A percentile compares a stretch with the other conserved stretches of the same genome.
Evolutionary conservation across 2,888 invertebrate species (phyloP).

Genomic region (Horisme vitalbata): DNA sequence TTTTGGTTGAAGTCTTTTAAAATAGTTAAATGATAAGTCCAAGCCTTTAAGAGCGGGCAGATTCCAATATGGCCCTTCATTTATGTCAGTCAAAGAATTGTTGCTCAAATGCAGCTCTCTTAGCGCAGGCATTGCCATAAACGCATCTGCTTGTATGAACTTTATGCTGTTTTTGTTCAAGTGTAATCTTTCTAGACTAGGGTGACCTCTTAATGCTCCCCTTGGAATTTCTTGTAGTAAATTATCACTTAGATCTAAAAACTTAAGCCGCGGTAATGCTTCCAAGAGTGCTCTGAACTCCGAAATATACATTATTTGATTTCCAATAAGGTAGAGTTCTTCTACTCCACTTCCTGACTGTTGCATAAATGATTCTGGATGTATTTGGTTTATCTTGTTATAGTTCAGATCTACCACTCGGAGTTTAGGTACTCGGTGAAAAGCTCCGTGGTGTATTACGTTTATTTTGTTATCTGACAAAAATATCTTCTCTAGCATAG

Average conservation of each 20-base stretch:
- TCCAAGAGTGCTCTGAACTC: constrained; percentile 89
- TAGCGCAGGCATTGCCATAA: constrained; percentile 92
- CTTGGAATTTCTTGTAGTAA: constrained; percentile 89
- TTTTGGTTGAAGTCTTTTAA: constrained; percentile 87
- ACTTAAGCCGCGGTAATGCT: constrained; percentile 89
- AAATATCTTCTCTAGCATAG: constrained; percentile 85
- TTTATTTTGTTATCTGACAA: constrained; percentile 89
- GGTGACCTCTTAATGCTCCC: constrained; percentile 90
- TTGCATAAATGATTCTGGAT: constrained; percentile 91
- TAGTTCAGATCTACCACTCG: constrained; percentile 89
- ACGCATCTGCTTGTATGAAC: constrained; percentile 89
- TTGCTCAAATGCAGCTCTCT: constrained; percentile 91
- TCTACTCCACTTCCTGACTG: constrained; percentile 89
- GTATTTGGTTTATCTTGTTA: constrained; percentile 89
- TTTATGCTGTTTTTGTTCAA: constrained; percentile 90
- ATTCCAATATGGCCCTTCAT: constrained; percentile 92
- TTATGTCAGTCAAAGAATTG: constrained; percentile 89
- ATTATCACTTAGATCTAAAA: constrained; percentile 91
- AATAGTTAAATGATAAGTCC: constrained; percentile 90
- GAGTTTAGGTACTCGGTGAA: constrained; percentile 89
- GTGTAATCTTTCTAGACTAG: constrained; percentile 90
- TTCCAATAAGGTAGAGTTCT: constrained; percentile 89
- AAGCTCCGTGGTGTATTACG: constrained; percentile 90
- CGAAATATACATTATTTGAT: constrained; percentile 88
- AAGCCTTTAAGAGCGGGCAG: constrained; percentile 92